Evolutionary conservation across 2,113 vertebrate genomes (phyloP).

Genomic region (Leiothrix lutea): DNA sequence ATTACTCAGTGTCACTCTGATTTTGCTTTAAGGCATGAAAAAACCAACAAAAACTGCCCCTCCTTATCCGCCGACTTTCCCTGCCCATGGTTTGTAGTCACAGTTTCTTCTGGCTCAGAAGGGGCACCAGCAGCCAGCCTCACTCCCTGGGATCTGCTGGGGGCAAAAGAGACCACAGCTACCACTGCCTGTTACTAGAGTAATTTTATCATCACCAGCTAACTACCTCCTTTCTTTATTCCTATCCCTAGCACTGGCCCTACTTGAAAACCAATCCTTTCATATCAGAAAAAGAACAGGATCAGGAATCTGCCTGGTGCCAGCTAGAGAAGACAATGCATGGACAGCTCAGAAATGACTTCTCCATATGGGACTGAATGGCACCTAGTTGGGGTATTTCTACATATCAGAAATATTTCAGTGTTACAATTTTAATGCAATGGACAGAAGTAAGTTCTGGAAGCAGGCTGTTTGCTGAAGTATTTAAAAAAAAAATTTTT

Average conservation of each 20-base stretch:
- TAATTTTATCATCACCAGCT: neutral
- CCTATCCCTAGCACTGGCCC: neutral
- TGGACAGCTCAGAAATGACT: neutral
- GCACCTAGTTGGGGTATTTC: neutral
- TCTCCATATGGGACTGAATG: neutral
- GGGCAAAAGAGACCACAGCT: neutral
- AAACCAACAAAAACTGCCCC: neutral
- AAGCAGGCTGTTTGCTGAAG: neutral
- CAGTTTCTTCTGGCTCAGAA: neutral
- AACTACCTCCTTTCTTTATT: neutral
- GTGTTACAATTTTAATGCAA: neutral
- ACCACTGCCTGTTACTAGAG: neutral
- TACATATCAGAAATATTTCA: neutral
- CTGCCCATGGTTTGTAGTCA: neutral
- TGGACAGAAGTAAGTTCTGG: neutral
- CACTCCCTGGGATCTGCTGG: accelerated
- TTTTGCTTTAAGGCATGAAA: neutral
- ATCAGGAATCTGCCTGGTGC: neutral
- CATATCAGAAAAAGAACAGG: neutral
- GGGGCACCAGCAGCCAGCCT: neutral
- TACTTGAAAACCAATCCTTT: neutral
- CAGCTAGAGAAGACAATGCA: neutral
- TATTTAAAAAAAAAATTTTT: too few species aligned
- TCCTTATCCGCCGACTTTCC: neutral
- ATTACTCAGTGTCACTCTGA: neutral